A percentile compares a stretch with the other conserved stretches of the same genome.
These are phyloP conservation scores for Polypterus senegalus DNA, from an alignment of 2,113 vertebrate genomes.

Conservation along the genomic window DNA sequence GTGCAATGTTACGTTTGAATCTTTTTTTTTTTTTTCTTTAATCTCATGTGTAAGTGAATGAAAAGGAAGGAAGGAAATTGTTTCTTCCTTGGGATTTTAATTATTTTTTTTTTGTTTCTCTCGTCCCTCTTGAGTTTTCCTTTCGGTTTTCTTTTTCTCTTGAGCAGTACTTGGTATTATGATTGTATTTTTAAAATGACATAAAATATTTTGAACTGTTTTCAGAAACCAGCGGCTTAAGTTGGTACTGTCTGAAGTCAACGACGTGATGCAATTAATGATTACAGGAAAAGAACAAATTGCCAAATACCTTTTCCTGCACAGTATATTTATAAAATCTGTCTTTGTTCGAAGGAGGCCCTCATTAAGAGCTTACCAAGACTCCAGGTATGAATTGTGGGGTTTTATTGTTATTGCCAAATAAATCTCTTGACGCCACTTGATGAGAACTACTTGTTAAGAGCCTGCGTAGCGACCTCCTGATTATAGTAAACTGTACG, in stretches of 20 bases:
- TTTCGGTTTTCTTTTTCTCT: slow-evolving; percentile 42
- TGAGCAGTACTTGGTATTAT: slow-evolving; percentile 47
- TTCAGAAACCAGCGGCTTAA: slow-evolving; percentile 50
- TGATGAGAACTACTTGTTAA: slow-evolving; percentile 40
- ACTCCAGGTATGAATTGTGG: slow-evolving; percentile 31
- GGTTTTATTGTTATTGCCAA: slow-evolving; percentile 47
- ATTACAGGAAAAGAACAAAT: slow-evolving; percentile 20
- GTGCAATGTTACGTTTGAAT: not conserved
- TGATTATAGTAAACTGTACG: slow-evolving; percentile 27
- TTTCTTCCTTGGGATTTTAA: not conserved
- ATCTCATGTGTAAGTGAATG: too few relatives aligned
- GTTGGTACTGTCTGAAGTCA: slow-evolving; percentile 21
- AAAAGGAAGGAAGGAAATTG: not conserved
- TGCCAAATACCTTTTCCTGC: slow-evolving; percentile 49
- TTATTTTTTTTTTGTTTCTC: slow-evolving; percentile 1
- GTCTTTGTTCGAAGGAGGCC: slow-evolving; percentile 49
- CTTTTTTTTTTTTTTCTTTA: not conserved
- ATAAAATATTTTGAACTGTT: slow-evolving; percentile 58
- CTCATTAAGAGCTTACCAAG: slow-evolving; percentile 37
- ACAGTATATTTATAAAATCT: slow-evolving; percentile 37
- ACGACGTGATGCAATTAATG: slow-evolving; percentile 23
- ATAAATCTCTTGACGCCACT: slow-evolving; percentile 26
- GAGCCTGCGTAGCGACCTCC: slow-evolving; percentile 43
- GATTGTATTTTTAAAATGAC: slow-evolving; percentile 47
- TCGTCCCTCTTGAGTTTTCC: too few relatives aligned